Conservation (phyloP, 1,140 invertebrate species). For the Onthophagus taurus region DNA sequence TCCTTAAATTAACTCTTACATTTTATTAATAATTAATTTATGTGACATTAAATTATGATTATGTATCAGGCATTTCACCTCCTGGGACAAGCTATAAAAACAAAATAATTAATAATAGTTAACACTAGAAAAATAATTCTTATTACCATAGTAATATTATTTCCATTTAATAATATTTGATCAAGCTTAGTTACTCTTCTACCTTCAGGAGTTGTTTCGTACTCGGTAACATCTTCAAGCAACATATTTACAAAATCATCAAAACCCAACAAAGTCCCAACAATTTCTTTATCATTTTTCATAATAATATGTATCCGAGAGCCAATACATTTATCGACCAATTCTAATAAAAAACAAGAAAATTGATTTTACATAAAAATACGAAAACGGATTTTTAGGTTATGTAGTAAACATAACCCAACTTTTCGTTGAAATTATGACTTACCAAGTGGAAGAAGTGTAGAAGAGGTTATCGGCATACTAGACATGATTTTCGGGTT, state of each 20-base stretch:
- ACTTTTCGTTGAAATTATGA: slow-evolving; percentile 9
- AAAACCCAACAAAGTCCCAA: slow-evolving; percentile 94
- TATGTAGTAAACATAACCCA: slow-evolving; percentile 9
- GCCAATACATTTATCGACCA: slow-evolving; percentile 99
- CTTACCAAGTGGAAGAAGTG: slow-evolving; percentile 32
- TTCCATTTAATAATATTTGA: slow-evolving; percentile 97
- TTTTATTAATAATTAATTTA: too few relatives aligned
- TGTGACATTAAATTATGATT: not conserved
- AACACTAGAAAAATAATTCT: slow-evolving; percentile 11
- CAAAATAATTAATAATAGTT: slow-evolving; percentile 16
- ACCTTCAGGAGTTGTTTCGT: slow-evolving; percentile 94
- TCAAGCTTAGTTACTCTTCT: slow-evolving; percentile 93
- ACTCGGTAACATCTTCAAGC: slow-evolving; percentile 85
- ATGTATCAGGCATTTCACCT: slow-evolving; percentile 53
- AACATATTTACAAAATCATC: slow-evolving; percentile 99
- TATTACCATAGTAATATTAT: slow-evolving; percentile 95
- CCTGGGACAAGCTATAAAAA: slow-evolving; percentile 56
- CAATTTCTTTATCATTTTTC: slow-evolving; percentile 99
- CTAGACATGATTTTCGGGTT: slow-evolving; percentile 32
- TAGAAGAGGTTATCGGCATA: slow-evolving; percentile 33
- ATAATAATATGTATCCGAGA: slow-evolving; percentile 99
- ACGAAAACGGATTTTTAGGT: not conserved
- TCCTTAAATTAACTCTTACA: too few relatives aligned
- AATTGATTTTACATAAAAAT: slow-evolving; percentile 11
- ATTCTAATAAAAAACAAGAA: slow-evolving; percentile 51